Conservation (phyloP, 92 coral and sea anemone genomes). For the Porites cylindrica region DNA sequence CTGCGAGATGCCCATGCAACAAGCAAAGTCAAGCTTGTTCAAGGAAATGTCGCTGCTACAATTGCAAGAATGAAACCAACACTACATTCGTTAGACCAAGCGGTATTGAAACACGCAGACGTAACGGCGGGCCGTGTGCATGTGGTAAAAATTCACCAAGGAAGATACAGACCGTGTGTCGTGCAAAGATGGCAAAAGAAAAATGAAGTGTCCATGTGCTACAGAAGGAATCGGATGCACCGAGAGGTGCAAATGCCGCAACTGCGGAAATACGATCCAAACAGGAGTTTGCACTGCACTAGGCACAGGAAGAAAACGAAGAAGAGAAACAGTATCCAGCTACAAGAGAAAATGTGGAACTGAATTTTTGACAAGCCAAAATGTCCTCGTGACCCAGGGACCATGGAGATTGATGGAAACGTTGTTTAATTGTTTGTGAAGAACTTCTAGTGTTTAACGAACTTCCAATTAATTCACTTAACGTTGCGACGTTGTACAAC, state of each 20-base stretch:
- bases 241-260: slow-evolving; percentile 33
- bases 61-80: slow-evolving; percentile 27
- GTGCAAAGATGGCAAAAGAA: slow-evolving; percentile 52
- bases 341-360: slow-evolving; percentile 60
- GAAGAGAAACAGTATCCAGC: slow-evolving; percentile 48
- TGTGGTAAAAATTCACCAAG: background rate
- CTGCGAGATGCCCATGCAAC: slow-evolving; percentile 51
- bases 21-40: slow-evolving; percentile 12
- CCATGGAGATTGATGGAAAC: slow-evolving; percentile 67
- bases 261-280: slow-evolving; percentile 54
- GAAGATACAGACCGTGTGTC: background rate
- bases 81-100: background rate
- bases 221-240: slow-evolving; percentile 49
- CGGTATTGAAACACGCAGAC: background rate
- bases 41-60: slow-evolving; percentile 47
- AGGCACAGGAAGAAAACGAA: slow-evolving; percentile 21
- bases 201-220: slow-evolving; percentile 57
- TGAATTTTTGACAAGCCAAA: slow-evolving; percentile 11
- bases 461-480: slow-evolving; percentile 23
- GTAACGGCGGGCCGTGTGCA: background rate
- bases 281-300: slow-evolving; percentile 1
- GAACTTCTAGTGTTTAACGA: slow-evolving; percentile 36
- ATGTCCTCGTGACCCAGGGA: slow-evolving; percentile 31
- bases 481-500: too few species aligned
- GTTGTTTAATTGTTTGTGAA: slow-evolving; percentile 45